These are phyloP conservation scores for Apodemia mormo DNA, from an alignment of 2,888 invertebrate genomes.

Conservation along the genomic window DNA sequence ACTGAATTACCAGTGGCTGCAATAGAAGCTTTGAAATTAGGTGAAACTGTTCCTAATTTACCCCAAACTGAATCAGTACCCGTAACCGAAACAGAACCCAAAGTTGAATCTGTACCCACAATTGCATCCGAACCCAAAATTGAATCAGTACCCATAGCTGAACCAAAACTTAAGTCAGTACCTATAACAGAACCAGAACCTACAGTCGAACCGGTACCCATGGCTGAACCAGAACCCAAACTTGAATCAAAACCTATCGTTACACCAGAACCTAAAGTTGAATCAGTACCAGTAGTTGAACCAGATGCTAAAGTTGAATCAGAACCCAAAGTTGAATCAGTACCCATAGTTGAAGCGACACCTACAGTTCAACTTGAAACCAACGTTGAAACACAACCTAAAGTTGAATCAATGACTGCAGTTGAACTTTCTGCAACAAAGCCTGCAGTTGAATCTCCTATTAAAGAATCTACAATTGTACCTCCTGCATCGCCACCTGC, in stretches of 20 bases:
- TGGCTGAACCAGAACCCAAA: not conserved
- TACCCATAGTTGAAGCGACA: not conserved
- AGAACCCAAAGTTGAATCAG: not conserved
- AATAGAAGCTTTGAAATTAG: slow-evolving; percentile 34
- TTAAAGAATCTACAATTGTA: slow-evolving; percentile 32
- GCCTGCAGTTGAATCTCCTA: slow-evolving; percentile 37
- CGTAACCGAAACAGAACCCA: not conserved
- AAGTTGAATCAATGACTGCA: slow-evolving; percentile 17
- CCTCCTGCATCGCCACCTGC: not conserved
- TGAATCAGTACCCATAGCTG: not conserved
- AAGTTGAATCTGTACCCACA: not conserved
- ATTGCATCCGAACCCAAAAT: not conserved
- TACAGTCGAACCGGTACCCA: not conserved
- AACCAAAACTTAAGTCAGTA: not conserved
- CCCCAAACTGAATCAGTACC: not conserved
- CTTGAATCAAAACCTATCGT: not conserved
- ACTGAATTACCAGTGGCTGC: slow-evolving; percentile 35
- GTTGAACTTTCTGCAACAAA: slow-evolving; percentile 25
- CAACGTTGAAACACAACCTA: slow-evolving; percentile 19
- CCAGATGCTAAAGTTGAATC: not conserved
- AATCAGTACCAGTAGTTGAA: not conserved
- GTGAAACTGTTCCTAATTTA: slow-evolving; percentile 18
- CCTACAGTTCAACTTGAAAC: not conserved
- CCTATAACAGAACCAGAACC: not conserved
- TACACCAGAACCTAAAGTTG: not conserved